Evolutionary conservation across 2,797 vertebrate genomes (phyloP).

Genomic region (Pogoniulus pusillus): DNA sequence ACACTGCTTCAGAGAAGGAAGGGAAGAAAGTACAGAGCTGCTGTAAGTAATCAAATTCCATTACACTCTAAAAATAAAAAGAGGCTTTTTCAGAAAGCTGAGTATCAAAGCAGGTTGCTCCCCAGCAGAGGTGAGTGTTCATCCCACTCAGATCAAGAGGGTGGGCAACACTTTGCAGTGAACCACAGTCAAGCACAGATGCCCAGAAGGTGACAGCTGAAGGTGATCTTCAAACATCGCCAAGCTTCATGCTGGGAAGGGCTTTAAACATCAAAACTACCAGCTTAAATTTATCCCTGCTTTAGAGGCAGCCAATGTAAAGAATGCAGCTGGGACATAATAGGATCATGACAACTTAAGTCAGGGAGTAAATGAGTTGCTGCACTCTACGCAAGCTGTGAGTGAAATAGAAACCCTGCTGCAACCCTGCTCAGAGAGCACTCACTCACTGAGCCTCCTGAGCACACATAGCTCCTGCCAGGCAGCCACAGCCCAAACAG

Average conservation of each 20-base stretch:
- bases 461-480: not conserved
- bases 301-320: not conserved
- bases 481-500: not conserved
- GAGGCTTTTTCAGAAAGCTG: not conserved
- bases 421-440: not conserved
- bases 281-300: not conserved
- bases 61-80: not conserved
- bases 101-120: not conserved
- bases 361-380: not conserved
- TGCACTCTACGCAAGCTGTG: not conserved
- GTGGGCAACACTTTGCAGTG: not conserved
- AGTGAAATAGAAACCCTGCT: not conserved
- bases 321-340: not conserved
- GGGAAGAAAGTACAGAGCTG: not conserved
- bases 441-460: fast-evolving
- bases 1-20: not conserved
- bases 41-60: not conserved
- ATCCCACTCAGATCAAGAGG: not conserved
- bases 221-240: not conserved
- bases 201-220: not conserved
- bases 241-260: not conserved
- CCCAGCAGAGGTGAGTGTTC: not conserved
- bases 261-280: not conserved
- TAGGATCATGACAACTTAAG: not conserved
- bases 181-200: not conserved